These are phyloP conservation scores for Allophyes oxyacanthae DNA, from an alignment of 2,888 invertebrate species.

Conservation along the genomic window DNA sequence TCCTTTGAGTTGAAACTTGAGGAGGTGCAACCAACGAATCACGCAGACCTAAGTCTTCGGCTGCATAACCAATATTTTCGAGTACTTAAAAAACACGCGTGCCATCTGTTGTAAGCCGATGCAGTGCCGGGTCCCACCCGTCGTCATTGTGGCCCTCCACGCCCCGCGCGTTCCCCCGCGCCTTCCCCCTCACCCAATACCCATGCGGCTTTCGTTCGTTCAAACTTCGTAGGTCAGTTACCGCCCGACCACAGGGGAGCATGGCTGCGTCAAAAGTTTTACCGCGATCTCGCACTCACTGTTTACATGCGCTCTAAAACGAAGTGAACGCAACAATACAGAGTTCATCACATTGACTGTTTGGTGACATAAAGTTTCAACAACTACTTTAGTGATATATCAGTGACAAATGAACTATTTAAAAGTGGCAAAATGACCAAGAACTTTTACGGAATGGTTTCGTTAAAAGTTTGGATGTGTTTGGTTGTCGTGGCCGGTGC, in stretches of 20 bases:
- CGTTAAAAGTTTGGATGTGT: constrained; percentile 88
- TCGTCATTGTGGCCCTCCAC: constrained; percentile 73
- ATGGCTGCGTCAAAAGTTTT: constrained; percentile 89
- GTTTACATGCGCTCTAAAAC: constrained; percentile 86
- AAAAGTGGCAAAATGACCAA: constrained; percentile 79
- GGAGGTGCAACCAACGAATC: constrained; percentile 81
- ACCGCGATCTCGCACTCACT: constrained; percentile 83
- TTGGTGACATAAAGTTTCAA: constrained; percentile 76
- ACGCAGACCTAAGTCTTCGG: constrained; percentile 84
- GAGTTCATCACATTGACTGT: constrained; percentile 73
- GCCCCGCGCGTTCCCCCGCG: constrained; percentile 70
- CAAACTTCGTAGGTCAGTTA: constrained; percentile 90
- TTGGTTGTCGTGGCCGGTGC: constrained; percentile 83
- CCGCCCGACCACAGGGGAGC: constrained; percentile 89
- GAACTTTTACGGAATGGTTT: constrained; percentile 86
- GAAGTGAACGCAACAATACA: constrained; percentile 75
- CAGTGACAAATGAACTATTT: constrained; percentile 84
- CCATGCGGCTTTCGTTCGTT: constrained; percentile 89
- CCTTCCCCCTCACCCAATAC: constrained; percentile 73
- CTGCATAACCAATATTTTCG: constrained; percentile 85
- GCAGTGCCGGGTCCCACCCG: constrained; percentile 85
- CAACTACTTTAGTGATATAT: constrained; percentile 72
- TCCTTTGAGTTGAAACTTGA: constrained; percentile 85
- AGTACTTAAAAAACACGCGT: constrained; percentile 87
- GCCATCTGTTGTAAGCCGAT: constrained; percentile 88